A percentile compares a stretch with the other conserved stretches of the same genome.
These are phyloP conservation scores for Theocolax elegans DNA, from an alignment of 1,140 invertebrate genomes.

Conservation along the genomic window DNA sequence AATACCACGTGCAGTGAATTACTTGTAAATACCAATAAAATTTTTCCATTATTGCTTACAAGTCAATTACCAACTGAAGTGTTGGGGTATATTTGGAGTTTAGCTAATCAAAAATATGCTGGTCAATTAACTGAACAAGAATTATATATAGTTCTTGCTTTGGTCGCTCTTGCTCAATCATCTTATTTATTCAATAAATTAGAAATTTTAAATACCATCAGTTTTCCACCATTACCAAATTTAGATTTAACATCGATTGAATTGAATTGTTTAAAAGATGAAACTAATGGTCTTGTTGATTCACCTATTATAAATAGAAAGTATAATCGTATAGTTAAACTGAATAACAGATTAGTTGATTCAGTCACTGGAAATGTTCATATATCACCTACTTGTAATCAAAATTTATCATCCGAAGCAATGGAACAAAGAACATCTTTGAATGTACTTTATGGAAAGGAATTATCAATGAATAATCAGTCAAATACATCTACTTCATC, in stretches of 20 bases:
- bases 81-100: constrained; percentile 74
- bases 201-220: constrained; percentile 67
- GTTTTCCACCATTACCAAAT: constrained; percentile 69
- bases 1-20: constrained; percentile 53
- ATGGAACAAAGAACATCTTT: constrained; percentile 31
- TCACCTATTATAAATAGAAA: constrained; percentile 20
- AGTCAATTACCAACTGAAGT: constrained; percentile 72
- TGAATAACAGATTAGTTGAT: neutral
- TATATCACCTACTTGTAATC: no score
- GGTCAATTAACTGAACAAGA: constrained; percentile 73
- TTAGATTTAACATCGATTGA: constrained; percentile 60
- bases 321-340: neutral
- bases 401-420: neutral
- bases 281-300: constrained; percentile 40
- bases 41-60: constrained; percentile 73
- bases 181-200: constrained; percentile 68
- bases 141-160: constrained; percentile 71
- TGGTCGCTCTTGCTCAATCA: constrained; percentile 74
- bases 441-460: no score
- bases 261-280: constrained; percentile 31
- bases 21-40: constrained; percentile 71
- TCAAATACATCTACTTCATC: constrained; percentile 32
- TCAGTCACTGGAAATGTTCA: neutral
- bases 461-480: constrained; percentile 5
- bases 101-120: constrained; percentile 72